These are phyloP conservation scores for Aphodius sticticus DNA, from an alignment of 2,888 invertebrate species.

Conservation along the genomic window DNA sequence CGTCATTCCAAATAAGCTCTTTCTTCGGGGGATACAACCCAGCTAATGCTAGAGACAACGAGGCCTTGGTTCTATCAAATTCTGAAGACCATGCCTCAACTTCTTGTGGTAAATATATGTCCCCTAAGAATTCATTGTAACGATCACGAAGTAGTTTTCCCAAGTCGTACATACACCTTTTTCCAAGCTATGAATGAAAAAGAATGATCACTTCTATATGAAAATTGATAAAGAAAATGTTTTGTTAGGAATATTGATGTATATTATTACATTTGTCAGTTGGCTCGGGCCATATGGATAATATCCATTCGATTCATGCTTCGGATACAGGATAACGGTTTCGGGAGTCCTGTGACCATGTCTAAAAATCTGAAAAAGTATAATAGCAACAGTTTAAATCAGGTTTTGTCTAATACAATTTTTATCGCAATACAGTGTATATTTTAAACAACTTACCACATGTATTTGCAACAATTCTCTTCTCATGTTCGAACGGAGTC, in stretches of 20 bases:
- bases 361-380: conserved; percentile 21
- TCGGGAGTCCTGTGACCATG: conserved; percentile 32
- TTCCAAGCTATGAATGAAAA: conserved; percentile 31
- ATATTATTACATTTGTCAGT: conserved; percentile 29
- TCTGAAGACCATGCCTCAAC: conserved; percentile 24
- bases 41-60: conserved; percentile 27
- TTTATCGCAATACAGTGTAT: no score
- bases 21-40: conserved; percentile 27
- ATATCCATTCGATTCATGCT: conserved; percentile 15
- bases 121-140: conserved; percentile 28
- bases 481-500: no score
- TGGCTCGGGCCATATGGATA: conserved; percentile 28
- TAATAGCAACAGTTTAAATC: neutral
- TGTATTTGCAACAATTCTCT: no score
- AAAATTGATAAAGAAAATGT: neutral
- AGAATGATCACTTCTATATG: neutral
- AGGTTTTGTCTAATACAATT: no score
- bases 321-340: neutral
- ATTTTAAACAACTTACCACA: no score
- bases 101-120: conserved; percentile 16
- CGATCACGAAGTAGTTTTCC: conserved; percentile 26
- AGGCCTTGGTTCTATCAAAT: conserved; percentile 13
- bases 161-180: conserved; percentile 20
- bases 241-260: neutral
- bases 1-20: conserved; percentile 25